These are phyloP conservation scores for Mustela nigripes DNA, from an alignment of 2,113 vertebrate genomes.

Conservation along the genomic window DNA sequence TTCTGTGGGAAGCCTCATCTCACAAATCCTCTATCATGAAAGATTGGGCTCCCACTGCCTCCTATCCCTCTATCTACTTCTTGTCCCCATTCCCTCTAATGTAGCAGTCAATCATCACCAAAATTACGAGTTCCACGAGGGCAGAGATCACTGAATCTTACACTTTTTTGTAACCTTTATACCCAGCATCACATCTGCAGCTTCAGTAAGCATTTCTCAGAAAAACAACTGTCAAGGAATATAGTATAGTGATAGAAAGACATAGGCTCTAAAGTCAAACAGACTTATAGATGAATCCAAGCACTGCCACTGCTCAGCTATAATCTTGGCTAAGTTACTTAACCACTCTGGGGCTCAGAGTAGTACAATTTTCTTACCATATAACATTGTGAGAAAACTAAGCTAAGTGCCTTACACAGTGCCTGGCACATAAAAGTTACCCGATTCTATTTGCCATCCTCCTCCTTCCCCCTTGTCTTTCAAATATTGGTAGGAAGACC, in stretches of 20 bases:
- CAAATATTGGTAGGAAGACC: background rate
- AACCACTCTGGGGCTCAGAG: background rate
- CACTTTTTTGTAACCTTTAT: background rate
- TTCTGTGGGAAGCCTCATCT: background rate
- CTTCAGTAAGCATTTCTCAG: constrained; percentile 19
- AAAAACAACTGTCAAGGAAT: constrained; percentile 33
- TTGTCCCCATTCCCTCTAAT: background rate
- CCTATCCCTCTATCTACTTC: background rate
- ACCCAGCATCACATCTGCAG: background rate
- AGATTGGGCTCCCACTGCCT: background rate
- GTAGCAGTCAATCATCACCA: background rate
- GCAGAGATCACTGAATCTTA: constrained; percentile 9
- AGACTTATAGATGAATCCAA: constrained; percentile 55
- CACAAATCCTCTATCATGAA: background rate
- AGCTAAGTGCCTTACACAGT: background rate
- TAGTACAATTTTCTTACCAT: background rate
- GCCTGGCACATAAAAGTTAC: constrained; percentile 9
- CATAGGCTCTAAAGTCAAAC: constrained; percentile 11
- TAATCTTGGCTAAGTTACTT: constrained; percentile 34
- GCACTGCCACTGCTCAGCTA: constrained; percentile 24
- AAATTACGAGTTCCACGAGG: background rate
- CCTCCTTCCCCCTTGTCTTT: background rate
- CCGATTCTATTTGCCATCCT: constrained; percentile 25
- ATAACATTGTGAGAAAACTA: background rate
- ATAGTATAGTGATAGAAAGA: constrained; percentile 4